These are phyloP conservation scores for Tapirus indicus DNA, from an alignment of 2,797 vertebrate species.

Conservation along the genomic window DNA sequence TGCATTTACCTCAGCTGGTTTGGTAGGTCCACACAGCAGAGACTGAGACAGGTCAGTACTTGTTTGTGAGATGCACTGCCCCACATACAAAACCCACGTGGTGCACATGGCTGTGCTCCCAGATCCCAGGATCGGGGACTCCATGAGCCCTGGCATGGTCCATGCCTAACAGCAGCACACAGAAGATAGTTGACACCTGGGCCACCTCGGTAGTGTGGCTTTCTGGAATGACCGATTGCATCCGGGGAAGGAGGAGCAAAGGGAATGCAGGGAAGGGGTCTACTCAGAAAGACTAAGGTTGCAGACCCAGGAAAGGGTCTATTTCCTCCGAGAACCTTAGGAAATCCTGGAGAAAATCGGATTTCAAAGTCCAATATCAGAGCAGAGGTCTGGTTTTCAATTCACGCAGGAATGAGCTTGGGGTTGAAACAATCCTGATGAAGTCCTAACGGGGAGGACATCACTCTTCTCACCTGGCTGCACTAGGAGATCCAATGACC, in stretches of 20 bases:
- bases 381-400: slow-evolving; percentile 84
- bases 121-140: slow-evolving; percentile 74
- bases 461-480: slow-evolving; percentile 87
- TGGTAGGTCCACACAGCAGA: neutral
- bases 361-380: slow-evolving; percentile 85
- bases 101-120: neutral
- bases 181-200: slow-evolving; percentile 83
- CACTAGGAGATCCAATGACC: slow-evolving; percentile 85
- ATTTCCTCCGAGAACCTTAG: slow-evolving; percentile 82
- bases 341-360: slow-evolving; percentile 84
- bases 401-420: slow-evolving; percentile 83
- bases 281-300: slow-evolving; percentile 78
- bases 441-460: slow-evolving; percentile 83
- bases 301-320: slow-evolving; percentile 84
- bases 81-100: neutral
- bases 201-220: slow-evolving; percentile 76
- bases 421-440: slow-evolving; percentile 85
- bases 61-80: neutral
- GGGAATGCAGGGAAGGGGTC: slow-evolving; percentile 56
- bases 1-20: neutral
- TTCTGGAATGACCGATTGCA: slow-evolving; percentile 78
- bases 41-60: slow-evolving; percentile 8
- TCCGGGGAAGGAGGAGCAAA: slow-evolving; percentile 28
- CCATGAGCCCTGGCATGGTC: slow-evolving; percentile 54
- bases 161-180: slow-evolving; percentile 67